phyloP scores from a whole-genome alignment of 1,140 invertebrate species.

The Neodiprion lecontei region DNA sequence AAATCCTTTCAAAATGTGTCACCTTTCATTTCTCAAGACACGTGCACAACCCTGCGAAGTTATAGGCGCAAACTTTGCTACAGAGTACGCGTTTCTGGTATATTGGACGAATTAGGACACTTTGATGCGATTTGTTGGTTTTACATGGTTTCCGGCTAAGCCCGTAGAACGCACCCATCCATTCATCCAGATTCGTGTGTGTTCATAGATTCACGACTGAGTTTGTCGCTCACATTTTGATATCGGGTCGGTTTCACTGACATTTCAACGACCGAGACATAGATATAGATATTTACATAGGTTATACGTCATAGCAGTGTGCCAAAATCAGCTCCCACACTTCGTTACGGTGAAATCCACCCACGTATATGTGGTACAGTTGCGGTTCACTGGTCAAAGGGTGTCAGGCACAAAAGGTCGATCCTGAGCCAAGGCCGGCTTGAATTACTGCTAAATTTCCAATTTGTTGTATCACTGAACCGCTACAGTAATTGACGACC shows the following conservation, averaged over 20 bases:
- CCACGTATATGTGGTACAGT: no score
- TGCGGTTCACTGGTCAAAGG: constrained; percentile 1
- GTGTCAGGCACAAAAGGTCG: not conserved
- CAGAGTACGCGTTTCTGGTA: no score
- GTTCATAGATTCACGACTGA: no score
- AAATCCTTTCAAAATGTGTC: no score
- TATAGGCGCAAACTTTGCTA: not conserved
- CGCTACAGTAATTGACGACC: no score
- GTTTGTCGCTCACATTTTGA: not conserved
- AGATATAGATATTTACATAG: no score
- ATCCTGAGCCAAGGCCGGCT: not conserved
- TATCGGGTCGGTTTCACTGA: not conserved
- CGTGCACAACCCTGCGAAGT: not conserved
- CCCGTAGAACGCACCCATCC: not conserved
- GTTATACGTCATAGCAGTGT: not conserved
- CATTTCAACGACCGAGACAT: not conserved
- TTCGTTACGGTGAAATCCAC: not conserved
- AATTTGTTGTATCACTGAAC: not conserved
- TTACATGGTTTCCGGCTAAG: constrained; percentile 7
- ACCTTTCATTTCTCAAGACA: not conserved
- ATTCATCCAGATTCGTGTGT: no score
- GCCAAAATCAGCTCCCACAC: not conserved
- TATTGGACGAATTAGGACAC: not conserved
- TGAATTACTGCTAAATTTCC: not conserved
- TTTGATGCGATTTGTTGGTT: not conserved